Conservation (phyloP, 2,797 vertebrate species). For the Acomys russatus region DNA sequence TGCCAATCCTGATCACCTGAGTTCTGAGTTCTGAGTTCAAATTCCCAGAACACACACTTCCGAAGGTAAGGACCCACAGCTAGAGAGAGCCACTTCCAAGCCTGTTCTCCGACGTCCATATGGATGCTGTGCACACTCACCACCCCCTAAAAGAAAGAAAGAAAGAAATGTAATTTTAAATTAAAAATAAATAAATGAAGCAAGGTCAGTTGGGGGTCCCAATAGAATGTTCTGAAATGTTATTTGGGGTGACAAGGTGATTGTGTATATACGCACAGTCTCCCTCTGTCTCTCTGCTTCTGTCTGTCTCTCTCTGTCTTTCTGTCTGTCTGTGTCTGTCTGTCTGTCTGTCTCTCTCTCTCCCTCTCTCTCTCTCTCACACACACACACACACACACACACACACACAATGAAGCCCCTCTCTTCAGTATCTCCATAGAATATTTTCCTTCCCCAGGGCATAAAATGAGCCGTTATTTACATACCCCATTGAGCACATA, state of each 20-base stretch:
- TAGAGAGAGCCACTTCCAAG: background rate
- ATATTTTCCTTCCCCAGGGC: constrained; percentile 23
- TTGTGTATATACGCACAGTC: background rate
- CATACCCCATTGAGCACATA: constrained; percentile 43
- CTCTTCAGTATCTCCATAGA: constrained; percentile 47
- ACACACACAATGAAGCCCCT: background rate
- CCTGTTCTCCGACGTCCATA: background rate
- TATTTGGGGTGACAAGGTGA: background rate
- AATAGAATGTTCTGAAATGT: constrained; percentile 38
- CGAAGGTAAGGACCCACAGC: background rate
- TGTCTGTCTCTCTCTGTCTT: background rate
- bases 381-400: background rate
- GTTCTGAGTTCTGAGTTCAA: background rate
- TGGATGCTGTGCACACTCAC: background rate
- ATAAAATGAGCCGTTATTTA: constrained; percentile 81
- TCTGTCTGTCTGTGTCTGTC: background rate
- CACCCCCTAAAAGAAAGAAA: background rate
- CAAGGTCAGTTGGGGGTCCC: background rate
- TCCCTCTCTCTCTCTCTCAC: background rate
- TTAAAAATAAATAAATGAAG: background rate
- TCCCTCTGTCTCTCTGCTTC: background rate
- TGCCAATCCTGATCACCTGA: background rate
- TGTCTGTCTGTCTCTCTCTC: background rate
- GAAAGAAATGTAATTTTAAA: background rate
- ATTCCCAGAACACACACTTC: too few species aligned